These are phyloP conservation scores for Bhutanitis thaidina DNA, from an alignment of 2,888 invertebrate species.

Conservation along the genomic window DNA sequence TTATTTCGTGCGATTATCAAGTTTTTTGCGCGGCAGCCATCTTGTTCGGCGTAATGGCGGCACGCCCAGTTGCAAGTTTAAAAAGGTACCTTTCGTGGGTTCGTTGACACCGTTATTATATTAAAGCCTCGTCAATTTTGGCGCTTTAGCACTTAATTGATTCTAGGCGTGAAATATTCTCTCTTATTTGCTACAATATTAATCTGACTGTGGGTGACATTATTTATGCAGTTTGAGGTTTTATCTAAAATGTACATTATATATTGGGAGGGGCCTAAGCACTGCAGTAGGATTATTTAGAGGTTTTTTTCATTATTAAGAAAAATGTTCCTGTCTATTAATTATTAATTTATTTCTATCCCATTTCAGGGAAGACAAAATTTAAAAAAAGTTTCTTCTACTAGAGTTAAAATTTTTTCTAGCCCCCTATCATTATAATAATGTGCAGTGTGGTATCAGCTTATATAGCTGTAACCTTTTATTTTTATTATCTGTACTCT, in stretches of 20 bases:
- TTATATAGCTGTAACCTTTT: no score
- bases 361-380: no score
- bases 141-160: slow-evolving; percentile 11
- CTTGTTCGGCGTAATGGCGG: slow-evolving; percentile 44
- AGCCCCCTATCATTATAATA: no score
- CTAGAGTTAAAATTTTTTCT: no score
- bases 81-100: slow-evolving; percentile 21
- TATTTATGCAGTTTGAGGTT: no score
- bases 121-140: not conserved
- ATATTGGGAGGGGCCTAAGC: no score
- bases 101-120: slow-evolving; percentile 16
- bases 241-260: not conserved
- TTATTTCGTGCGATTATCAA: slow-evolving; percentile 51
- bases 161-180: slow-evolving; percentile 11
- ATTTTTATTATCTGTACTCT: no score
- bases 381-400: no score
- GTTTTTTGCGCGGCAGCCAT: slow-evolving; percentile 53
- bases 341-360: not conserved
- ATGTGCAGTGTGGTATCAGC: no score
- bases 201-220: not conserved
- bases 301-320: no score
- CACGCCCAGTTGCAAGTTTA: slow-evolving; percentile 38
- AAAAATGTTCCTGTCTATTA: not conserved
- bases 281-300: no score
- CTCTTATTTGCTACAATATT: not conserved